phyloP scores from a whole-genome alignment of 2,797 vertebrate genomes.

The Galago senegalensis region DNA sequence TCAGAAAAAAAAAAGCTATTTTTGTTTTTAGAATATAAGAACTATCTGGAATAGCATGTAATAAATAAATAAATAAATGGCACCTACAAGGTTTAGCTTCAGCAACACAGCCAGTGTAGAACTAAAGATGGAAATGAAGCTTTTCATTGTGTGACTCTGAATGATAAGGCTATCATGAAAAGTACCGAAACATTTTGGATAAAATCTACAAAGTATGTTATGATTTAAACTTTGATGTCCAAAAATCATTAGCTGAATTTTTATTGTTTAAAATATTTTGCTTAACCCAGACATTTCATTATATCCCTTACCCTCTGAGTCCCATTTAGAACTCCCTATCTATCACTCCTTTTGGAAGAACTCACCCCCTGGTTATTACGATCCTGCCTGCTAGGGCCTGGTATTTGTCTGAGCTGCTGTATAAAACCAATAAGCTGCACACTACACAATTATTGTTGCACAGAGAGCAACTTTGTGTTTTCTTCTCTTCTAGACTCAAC shows the following conservation, averaged over 20 bases:
- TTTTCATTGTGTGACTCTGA: constrained; percentile 12
- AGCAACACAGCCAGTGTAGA: not conserved
- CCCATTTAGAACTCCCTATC: not conserved
- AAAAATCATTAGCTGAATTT: constrained; percentile 37
- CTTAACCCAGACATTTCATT: not conserved
- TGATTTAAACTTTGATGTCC: not conserved
- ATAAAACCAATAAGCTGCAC: not conserved
- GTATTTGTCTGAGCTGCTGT: not conserved
- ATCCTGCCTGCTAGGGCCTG: not conserved
- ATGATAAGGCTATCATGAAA: not conserved
- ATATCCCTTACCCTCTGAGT: not conserved
- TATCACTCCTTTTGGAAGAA: not conserved
- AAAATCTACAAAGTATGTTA: constrained; percentile 25
- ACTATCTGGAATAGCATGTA: not conserved
- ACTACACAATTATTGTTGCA: not conserved
- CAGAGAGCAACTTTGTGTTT: not conserved
- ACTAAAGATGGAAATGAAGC: not conserved
- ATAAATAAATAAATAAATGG: constrained; percentile 12
- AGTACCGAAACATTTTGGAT: constrained; percentile 31
- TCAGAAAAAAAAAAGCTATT: not conserved
- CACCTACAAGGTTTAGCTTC: constrained; percentile 2
- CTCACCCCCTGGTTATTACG: not conserved
- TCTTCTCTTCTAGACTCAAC: constrained; percentile 19
- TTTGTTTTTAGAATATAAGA: not conserved
- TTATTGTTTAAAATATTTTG: constrained; percentile 44